These are phyloP conservation scores for Columba livia DNA, from an alignment of 2,113 vertebrate species.

Conservation along the genomic window DNA sequence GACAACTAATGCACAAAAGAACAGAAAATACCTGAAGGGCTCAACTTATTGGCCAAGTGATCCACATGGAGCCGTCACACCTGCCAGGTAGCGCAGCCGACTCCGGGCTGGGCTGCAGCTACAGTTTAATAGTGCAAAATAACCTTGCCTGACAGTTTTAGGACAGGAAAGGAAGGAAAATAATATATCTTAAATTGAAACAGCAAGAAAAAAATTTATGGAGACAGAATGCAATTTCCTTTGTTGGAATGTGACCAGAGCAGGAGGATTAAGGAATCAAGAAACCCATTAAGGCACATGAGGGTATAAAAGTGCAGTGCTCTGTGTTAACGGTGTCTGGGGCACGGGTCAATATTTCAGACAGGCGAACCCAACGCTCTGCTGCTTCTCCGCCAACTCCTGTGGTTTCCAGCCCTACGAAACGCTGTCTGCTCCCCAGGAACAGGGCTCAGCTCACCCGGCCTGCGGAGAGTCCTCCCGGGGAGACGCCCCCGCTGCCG, in stretches of 20 bases:
- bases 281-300: slow-evolving; percentile 30
- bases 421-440: background rate
- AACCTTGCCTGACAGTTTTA: slow-evolving; percentile 40
- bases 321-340: slow-evolving; percentile 9
- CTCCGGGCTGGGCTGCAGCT: background rate
- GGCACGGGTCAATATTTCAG: background rate
- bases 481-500: slow-evolving; percentile 9
- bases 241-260: slow-evolving; percentile 47
- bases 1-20: background rate
- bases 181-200: slow-evolving; percentile 21
- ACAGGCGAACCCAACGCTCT: background rate
- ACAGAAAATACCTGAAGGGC: background rate
- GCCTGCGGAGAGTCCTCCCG: slow-evolving; percentile 70
- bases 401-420: background rate
- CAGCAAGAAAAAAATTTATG: slow-evolving; percentile 34
- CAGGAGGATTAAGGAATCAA: slow-evolving; percentile 53
- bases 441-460: slow-evolving; percentile 63
- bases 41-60: background rate
- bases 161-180: background rate
- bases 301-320: slow-evolving; percentile 2
- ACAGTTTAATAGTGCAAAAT: slow-evolving; percentile 17
- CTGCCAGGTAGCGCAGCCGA: fast-evolving
- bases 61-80: background rate
- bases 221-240: slow-evolving; percentile 60
- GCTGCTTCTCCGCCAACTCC: background rate